phyloP scores from a whole-genome alignment of 2,888 invertebrate species.

The Salticus scenicus region DNA sequence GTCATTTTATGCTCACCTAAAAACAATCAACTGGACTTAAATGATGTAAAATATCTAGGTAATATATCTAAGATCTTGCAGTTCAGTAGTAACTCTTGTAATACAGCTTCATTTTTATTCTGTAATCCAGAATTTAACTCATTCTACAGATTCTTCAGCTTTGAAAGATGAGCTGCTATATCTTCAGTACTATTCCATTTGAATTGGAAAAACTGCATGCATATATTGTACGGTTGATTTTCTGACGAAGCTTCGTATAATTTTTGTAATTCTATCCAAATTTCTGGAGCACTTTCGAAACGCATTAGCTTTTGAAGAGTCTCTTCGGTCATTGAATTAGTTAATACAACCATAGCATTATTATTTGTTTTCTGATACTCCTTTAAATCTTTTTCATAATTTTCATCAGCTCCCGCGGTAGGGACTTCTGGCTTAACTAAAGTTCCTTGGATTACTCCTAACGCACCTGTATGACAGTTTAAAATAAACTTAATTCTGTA shows the following conservation, averaged over 20 bases:
- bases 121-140: slow-evolving; percentile 25
- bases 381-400: neutral
- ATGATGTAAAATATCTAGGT: slow-evolving; percentile 9
- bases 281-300: slow-evolving; percentile 12
- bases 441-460: neutral
- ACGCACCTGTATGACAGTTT: neutral
- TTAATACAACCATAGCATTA: slow-evolving; percentile 11
- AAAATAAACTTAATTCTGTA: neutral
- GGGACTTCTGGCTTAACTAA: too few relatives aligned
- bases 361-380: neutral
- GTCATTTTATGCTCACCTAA: slow-evolving; percentile 38
- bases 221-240: slow-evolving; percentile 46
- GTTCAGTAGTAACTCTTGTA: too few relatives aligned
- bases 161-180: slow-evolving; percentile 39
- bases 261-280: slow-evolving; percentile 35
- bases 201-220: too few relatives aligned
- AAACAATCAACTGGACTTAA: slow-evolving; percentile 24
- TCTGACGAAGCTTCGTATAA: slow-evolving; percentile 47
- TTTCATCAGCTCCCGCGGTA: neutral
- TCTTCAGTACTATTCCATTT: slow-evolving; percentile 9
- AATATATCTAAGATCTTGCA: too few relatives aligned
- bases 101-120: too few relatives aligned
- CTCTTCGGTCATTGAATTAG: slow-evolving; percentile 38
- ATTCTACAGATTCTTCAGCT: slow-evolving; percentile 47
- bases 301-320: slow-evolving; percentile 29